phyloP scores from a whole-genome alignment of 2,888 invertebrate species.

The Lydus trimaculatus region DNA sequence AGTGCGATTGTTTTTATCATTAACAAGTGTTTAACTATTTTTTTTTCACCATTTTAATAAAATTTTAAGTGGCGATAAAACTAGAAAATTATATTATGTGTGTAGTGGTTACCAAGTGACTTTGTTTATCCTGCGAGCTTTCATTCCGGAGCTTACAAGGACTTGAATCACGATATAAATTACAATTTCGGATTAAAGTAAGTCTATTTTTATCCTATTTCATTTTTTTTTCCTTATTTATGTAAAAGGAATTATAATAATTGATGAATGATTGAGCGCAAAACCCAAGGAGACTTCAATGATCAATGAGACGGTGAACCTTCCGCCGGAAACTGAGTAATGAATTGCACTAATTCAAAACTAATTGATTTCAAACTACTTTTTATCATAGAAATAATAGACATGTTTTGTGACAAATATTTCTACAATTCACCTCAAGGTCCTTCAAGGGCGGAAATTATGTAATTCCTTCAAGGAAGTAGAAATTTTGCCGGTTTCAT shows the following conservation, averaged over 20 bases:
- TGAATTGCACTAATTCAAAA: slow-evolving; percentile 9
- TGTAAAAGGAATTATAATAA: slow-evolving; percentile 13
- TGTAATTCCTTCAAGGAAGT: slow-evolving; percentile 2
- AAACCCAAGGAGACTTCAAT: slow-evolving; percentile 30
- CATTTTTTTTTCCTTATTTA: slow-evolving; percentile 19
- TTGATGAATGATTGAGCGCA: slow-evolving; percentile 22
- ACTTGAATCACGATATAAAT: slow-evolving; percentile 24
- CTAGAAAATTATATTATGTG: slow-evolving; percentile 18
- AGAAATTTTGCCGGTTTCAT: not conserved
- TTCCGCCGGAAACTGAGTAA: slow-evolving; percentile 17
- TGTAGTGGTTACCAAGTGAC: not conserved
- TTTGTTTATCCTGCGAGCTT: slow-evolving; percentile 15
- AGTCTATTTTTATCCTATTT: slow-evolving; percentile 17
- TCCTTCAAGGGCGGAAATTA: slow-evolving; percentile 4
- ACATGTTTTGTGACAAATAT: not conserved
- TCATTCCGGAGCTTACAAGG: slow-evolving; percentile 39
- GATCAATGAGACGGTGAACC: slow-evolving; percentile 33
- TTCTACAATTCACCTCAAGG: not conserved
- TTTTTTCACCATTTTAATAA: slow-evolving; percentile 22
- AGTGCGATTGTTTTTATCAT: slow-evolving; percentile 49
- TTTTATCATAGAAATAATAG: not conserved
- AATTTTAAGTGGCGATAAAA: slow-evolving; percentile 21
- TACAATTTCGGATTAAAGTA: slow-evolving; percentile 30
- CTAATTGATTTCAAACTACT: not conserved
- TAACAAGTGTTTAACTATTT: slow-evolving; percentile 42